Base-by-base conservation (phyloP, 2,113 vertebrate species). In the Diadophis punctatus region DNA sequence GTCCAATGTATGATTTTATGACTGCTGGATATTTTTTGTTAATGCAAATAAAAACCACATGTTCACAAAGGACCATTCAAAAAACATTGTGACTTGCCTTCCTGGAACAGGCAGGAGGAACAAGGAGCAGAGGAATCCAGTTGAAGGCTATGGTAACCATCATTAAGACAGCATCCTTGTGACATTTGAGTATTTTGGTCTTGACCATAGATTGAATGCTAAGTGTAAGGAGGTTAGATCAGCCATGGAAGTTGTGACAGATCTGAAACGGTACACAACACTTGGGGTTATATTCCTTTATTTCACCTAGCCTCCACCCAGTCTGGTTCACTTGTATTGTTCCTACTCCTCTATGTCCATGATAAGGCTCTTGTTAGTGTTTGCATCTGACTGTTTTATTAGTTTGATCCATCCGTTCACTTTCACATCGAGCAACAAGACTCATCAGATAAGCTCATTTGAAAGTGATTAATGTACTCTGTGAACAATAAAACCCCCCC, bases 401-500 rank as follows among this genome's bases (percentile, higher is more conserved):
- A 92, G 92, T 96, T 96, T 96, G 96, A 94, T 89, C 30, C 95
- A 94, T 91, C 95, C 95, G 95, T 96, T 94, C 92, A 11, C 90
- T 95, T 96, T 97, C 92, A 93, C 95, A 97, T 91, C 91, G 92
- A 86, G 87, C 90, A 94, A 11, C 93, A 95, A 92, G 93, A 60
- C 95, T 93, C 95, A 92, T 92, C 90, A 94, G 92, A 92, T 93
- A 95, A n/a, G 90, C 95, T 96, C 95, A 96, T 95, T 93, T 97
- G 94, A 96, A 89, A 88, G 93, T 94, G 93, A 96, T 96, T 97
- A 95, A 93, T 95, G 86, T 95, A 51, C 93, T 97, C 95, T 93
- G 74, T 87, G 95, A 87, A 90, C n/a, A 94, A 94, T 96, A 96
- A 97, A 95, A 94, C 74, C 92, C 94, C 94, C n/a, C 90, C 95